A percentile compares a stretch with the other conserved stretches of the same genome.
Evolutionary conservation across 2,888 invertebrate species (phyloP).

Genomic region (Tenthredo mesomela): DNA sequence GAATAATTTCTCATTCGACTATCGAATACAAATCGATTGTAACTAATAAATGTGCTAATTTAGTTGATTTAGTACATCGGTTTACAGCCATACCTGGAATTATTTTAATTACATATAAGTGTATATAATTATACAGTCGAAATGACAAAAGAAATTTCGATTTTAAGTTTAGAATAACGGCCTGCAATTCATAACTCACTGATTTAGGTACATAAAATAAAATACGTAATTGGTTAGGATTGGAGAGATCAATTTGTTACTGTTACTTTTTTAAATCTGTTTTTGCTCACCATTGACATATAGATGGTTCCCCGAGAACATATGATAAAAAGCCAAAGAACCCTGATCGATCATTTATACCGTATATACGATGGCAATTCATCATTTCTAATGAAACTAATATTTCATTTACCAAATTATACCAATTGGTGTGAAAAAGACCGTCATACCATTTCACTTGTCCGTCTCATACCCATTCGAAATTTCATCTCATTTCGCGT

Average conservation of each 20-base stretch:
- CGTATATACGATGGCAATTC: background rate
- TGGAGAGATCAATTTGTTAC: constrained; percentile 24
- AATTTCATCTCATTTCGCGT: background rate
- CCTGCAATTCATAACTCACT: background rate
- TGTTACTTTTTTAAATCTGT: constrained; percentile 11
- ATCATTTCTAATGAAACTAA: background rate
- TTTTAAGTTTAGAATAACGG: background rate
- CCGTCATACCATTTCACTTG: background rate
- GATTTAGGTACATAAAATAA: background rate
- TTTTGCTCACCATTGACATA: background rate
- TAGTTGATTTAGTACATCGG: background rate
- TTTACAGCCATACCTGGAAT: background rate
- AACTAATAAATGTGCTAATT: background rate
- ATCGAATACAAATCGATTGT: background rate
- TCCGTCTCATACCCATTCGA: background rate
- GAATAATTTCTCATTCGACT: background rate
- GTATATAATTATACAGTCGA: background rate
- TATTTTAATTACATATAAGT: background rate
- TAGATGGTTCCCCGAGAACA: background rate
- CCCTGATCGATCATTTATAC: background rate
- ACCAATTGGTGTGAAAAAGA: background rate
- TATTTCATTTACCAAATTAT: background rate
- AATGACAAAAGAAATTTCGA: background rate
- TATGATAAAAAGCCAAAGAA: background rate
- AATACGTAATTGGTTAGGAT: background rate